These are phyloP conservation scores for Dendropsophus ebraccatus DNA, from an alignment of 2,113 vertebrate genomes.

Conservation along the genomic window DNA sequence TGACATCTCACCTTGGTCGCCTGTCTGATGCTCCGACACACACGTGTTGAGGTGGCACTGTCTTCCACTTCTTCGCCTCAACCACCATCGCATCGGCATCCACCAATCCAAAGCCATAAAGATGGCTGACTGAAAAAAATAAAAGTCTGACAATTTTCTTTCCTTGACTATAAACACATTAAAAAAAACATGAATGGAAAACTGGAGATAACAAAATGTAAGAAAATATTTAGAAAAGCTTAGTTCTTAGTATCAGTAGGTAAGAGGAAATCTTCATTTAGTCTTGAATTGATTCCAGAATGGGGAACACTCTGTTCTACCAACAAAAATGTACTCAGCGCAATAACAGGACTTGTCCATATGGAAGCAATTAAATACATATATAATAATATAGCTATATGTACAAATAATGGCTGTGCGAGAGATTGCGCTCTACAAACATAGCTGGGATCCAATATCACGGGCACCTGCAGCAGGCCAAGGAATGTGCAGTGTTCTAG, in stretches of 20 bases:
- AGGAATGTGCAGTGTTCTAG: slow-evolving; percentile 34
- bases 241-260: background rate
- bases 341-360: background rate
- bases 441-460: background rate
- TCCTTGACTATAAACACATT: background rate
- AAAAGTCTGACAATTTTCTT: slow-evolving; percentile 69
- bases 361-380: background rate
- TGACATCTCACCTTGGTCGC: slow-evolving; percentile 78
- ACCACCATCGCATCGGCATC: slow-evolving; percentile 89
- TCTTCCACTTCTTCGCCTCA: slow-evolving; percentile 86
- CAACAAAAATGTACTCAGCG: background rate
- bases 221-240: background rate
- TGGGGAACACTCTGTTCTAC: background rate
- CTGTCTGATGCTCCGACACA: slow-evolving; percentile 78
- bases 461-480: slow-evolving; percentile 26
- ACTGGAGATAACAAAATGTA: background rate
- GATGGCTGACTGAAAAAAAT: slow-evolving; percentile 87
- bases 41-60: slow-evolving; percentile 81
- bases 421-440: background rate
- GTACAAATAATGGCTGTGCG: background rate
- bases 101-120: slow-evolving; percentile 94
- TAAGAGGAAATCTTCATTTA: too few species aligned
- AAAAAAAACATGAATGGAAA: background rate
- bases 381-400: too few species aligned
- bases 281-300: background rate